Percentiles rank a stretch among this genome's conserved stretches.
Evolutionary conservation across 2,797 vertebrate species (phyloP).

Genomic region (Lepilemur ruficaudatus): DNA sequence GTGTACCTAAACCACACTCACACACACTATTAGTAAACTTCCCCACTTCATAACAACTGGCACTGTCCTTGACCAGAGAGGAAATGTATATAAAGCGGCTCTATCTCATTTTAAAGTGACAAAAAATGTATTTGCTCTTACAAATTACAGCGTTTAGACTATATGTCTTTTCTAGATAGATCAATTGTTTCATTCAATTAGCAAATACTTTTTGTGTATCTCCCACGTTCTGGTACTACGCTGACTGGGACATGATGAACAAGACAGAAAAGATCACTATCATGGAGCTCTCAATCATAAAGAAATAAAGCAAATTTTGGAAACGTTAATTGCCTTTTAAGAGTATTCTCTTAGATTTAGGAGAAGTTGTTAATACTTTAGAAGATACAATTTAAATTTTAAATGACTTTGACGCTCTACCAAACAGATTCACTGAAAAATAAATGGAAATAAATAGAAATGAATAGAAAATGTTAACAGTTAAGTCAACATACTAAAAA

Average conservation of each 20-base stretch:
- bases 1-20: not conserved
- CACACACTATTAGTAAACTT: not conserved
- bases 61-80: not conserved
- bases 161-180: not conserved
- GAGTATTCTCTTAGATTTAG: not conserved
- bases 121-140: conserved; percentile 16
- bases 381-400: not conserved
- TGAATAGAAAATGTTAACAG: not conserved
- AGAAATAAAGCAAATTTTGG: conserved; percentile 12
- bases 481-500: not conserved
- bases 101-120: not conserved
- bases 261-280: not conserved
- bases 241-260: not conserved
- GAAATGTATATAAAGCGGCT: not conserved
- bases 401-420: not conserved
- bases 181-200: not conserved
- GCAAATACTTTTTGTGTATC: not conserved
- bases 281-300: not conserved
- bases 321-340: conserved; percentile 40
- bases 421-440: conserved; percentile 29
- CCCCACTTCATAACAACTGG: not conserved
- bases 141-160: not conserved
- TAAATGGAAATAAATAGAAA: conserved; percentile 3
- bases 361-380: not conserved
- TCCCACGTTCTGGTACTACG: not conserved